Conservation (phyloP, 2,797 vertebrate genomes). For the Myiotriccus ornatus region DNA sequence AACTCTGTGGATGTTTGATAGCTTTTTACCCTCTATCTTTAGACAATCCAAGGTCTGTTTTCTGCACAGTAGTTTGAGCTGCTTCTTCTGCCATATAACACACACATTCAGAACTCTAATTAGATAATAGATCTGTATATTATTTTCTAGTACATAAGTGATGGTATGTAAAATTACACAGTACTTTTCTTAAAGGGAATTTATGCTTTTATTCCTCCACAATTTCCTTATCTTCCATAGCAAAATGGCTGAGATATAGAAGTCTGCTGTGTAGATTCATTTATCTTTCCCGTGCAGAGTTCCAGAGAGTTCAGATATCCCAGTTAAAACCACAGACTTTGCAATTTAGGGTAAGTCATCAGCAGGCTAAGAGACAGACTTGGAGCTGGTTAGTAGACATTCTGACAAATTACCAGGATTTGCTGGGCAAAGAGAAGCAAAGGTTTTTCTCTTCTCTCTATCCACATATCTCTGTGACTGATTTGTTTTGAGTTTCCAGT, state of each 20-base stretch:
- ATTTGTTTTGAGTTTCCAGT: conserved; percentile 38
- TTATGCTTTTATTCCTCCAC: not conserved
- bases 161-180: not conserved
- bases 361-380: not conserved
- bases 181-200: not conserved
- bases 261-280: not conserved
- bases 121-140: not conserved
- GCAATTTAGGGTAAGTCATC: not conserved
- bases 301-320: not conserved
- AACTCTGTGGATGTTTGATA: not conserved
- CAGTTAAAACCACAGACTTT: not conserved
- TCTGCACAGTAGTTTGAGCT: not conserved
- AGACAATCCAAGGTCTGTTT: conserved; percentile 40
- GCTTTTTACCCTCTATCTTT: conserved; percentile 20
- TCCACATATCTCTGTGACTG: not conserved
- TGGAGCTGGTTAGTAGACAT: not conserved
- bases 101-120: not conserved
- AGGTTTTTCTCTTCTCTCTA: not conserved
- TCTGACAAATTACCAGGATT: conserved; percentile 14
- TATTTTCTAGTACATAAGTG: not conserved
- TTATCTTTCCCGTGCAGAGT: not conserved
- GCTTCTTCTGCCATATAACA: not conserved
- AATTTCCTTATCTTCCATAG: conserved; percentile 12
- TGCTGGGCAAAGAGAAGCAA: not conserved
- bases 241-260: not conserved